A percentile compares a stretch with the other conserved stretches of the same genome.
phyloP scores from a whole-genome alignment of 1,140 invertebrate genomes.

The Triops longicaudatus region DNA sequence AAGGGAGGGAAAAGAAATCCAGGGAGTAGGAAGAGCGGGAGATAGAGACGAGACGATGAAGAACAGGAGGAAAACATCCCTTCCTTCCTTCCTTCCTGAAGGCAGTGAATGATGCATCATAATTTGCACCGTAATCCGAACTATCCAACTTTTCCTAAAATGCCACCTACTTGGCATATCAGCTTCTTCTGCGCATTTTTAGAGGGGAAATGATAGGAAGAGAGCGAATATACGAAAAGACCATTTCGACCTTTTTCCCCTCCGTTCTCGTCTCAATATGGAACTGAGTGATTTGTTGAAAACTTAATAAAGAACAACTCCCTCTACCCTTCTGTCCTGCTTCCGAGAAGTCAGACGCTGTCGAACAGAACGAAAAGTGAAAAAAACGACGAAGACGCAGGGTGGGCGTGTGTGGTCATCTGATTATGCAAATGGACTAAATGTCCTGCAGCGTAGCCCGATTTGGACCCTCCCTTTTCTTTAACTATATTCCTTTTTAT shows the following conservation, averaged over 20 bases:
- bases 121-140: no score
- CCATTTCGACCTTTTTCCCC: neutral
- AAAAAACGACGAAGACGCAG: neutral
- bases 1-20: neutral
- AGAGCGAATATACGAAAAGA: no score
- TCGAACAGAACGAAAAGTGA: neutral
- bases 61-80: no score
- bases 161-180: no score
- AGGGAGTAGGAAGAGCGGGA: no score
- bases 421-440: constrained; percentile 2
- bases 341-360: no score
- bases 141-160: no score
- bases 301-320: neutral
- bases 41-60: no score
- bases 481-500: neutral
- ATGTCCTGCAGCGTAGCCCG: neutral
- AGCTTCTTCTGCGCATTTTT: no score
- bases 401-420: neutral
- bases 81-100: no score
- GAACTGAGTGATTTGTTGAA: constrained; percentile 15
- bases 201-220: no score
- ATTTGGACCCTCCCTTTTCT: constrained; percentile 1
- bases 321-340: neutral
- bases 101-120: no score
- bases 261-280: neutral